A percentile compares a stretch with the other conserved stretches of the same genome.
These are phyloP conservation scores for Nothocercus julius DNA, from an alignment of 2,113 vertebrate genomes.

Conservation along the genomic window DNA sequence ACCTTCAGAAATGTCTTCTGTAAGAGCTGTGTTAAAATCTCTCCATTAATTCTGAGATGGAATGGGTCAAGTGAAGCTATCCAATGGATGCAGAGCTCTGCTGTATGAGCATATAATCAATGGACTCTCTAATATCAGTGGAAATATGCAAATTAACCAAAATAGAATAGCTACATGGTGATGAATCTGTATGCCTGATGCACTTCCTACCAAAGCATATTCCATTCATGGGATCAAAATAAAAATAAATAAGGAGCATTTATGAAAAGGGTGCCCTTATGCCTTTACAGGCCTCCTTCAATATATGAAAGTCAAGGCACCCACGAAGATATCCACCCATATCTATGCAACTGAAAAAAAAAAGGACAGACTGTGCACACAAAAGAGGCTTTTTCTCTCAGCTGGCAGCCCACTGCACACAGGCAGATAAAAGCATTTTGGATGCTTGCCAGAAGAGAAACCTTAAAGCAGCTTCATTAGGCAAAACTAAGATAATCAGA, in stretches of 20 bases:
- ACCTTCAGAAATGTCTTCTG: not conserved
- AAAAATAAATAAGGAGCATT: not conserved
- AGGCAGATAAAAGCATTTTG: conserved; percentile 69
- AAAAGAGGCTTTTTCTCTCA: conserved; percentile 60
- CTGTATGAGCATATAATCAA: not conserved
- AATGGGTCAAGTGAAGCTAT: not conserved
- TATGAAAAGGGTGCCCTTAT: conserved; percentile 18
- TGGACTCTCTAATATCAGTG: not conserved
- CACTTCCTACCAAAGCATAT: not conserved
- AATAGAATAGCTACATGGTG: not conserved
- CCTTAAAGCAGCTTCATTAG: conserved; percentile 72
- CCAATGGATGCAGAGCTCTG: not conserved
- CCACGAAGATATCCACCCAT: not conserved
- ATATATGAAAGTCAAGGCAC: conserved; percentile 40
- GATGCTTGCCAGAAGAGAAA: conserved; percentile 63
- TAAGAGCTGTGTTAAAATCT: not conserved
- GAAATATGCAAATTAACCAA: not conserved
- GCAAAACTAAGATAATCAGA: conserved; percentile 73
- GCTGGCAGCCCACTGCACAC: conserved; percentile 54
- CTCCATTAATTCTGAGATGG: not conserved
- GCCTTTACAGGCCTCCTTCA: conserved; percentile 7
- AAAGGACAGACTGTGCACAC: conserved; percentile 25
- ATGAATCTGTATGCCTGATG: not conserved
- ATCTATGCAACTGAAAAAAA: not conserved
- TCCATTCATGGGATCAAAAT: conserved; percentile 21